Percentiles rank a stretch among this genome's conserved stretches.
Evolutionary conservation across 2,113 vertebrate species (phyloP).

Genomic region (Hiodon alosoides): DNA sequence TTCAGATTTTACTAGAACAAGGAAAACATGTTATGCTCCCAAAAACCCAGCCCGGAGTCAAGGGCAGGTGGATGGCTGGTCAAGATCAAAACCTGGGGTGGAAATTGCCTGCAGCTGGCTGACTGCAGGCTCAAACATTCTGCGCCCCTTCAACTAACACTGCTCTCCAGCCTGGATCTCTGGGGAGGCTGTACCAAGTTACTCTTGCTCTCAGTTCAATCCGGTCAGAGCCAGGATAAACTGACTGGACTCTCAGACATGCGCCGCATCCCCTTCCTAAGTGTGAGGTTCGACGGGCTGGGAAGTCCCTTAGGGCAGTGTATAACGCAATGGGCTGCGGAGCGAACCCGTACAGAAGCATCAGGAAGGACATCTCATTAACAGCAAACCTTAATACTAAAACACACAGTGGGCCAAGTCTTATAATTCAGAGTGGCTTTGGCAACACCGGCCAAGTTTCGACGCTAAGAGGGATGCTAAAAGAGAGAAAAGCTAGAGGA

Average conservation of each 20-base stretch:
- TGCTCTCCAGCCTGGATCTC: slow-evolving; percentile 24
- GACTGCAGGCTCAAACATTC: slow-evolving; percentile 56
- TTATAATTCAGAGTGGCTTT: neutral
- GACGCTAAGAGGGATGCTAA: slow-evolving; percentile 11
- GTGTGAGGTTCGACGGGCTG: neutral
- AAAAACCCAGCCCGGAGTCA: neutral
- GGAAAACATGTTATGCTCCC: too few relatives aligned
- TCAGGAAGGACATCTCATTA: too few relatives aligned
- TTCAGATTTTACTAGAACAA: too few relatives aligned
- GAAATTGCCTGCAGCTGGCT: slow-evolving; percentile 58
- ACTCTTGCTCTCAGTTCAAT: too few relatives aligned
- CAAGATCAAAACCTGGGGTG: slow-evolving; percentile 35
- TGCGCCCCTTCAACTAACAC: slow-evolving; percentile 32
- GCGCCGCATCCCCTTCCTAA: neutral
- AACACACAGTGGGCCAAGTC: neutral
- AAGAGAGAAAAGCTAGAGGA: slow-evolving; percentile 26
- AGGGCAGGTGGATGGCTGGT: neutral
- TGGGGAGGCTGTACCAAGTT: neutral
- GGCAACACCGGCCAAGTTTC: slow-evolving; percentile 7
- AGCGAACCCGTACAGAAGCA: too few relatives aligned
- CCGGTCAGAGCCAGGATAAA: neutral
- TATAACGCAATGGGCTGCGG: too few relatives aligned
- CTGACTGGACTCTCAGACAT: neutral
- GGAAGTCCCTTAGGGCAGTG: neutral
- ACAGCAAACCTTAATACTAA: too few relatives aligned